Evolutionary conservation across 2,888 invertebrate species (phyloP).

Genomic region (Sinohyriopsis cumingii): DNA sequence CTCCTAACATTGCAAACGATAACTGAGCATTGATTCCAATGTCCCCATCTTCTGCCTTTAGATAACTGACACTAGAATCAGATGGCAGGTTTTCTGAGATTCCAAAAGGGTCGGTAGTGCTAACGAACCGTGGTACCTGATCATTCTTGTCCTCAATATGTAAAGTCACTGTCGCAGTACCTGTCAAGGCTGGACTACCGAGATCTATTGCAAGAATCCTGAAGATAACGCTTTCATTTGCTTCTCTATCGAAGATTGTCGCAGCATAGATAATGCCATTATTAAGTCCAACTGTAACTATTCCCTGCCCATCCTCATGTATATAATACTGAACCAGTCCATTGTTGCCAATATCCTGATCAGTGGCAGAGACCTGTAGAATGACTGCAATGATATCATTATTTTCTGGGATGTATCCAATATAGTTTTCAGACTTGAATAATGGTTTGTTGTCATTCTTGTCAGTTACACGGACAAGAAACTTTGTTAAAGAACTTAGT

Average conservation of each 20-base stretch:
- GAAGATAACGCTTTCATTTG: constrained; percentile 28
- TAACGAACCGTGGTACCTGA: constrained; percentile 42
- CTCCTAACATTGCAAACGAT: constrained; percentile 8
- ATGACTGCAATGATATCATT: constrained; percentile 74
- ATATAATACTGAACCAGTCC: constrained; percentile 38
- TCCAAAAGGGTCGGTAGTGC: constrained; percentile 38
- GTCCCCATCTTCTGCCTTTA: constrained; percentile 47
- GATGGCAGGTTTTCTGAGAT: constrained; percentile 36
- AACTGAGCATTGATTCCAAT: constrained; percentile 34
- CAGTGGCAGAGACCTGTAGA: constrained; percentile 87
- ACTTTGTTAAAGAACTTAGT: constrained; percentile 36
- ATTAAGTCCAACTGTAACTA: constrained; percentile 37
- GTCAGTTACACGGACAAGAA: constrained; percentile 78
- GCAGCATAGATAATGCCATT: constrained; percentile 46
- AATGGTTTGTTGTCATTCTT: constrained; percentile 94
- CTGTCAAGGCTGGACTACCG: constrained; percentile 38
- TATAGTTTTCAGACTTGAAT: constrained; percentile 75
- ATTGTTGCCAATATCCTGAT: constrained; percentile 73
- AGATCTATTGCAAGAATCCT: constrained; percentile 43
- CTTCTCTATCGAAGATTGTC: constrained; percentile 42
- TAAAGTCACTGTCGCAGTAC: constrained; percentile 38
- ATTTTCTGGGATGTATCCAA: constrained; percentile 47
- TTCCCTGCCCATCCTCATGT: constrained; percentile 20
- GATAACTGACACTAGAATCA: constrained; percentile 34
- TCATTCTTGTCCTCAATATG: constrained; percentile 48